A percentile compares a stretch with the other conserved stretches of the same genome.
These are phyloP conservation scores for Mormyrus lacerda DNA, from an alignment of 2,113 vertebrate species.

Conservation along the genomic window DNA sequence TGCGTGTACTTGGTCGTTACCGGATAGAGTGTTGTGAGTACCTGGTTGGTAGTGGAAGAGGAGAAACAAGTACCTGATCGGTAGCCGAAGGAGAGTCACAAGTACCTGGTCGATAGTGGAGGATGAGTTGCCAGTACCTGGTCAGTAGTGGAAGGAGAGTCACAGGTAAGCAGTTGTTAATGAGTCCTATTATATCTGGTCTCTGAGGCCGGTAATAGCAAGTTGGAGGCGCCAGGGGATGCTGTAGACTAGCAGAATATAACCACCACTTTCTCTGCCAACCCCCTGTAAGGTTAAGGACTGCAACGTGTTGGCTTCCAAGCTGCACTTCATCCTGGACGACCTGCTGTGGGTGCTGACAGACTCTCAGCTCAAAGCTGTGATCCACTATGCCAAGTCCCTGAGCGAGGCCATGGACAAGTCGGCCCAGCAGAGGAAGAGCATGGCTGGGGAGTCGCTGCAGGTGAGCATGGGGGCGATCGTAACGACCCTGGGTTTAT, in stretches of 20 bases:
- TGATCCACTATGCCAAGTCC: slow-evolving; percentile 93
- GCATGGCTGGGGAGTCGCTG: slow-evolving; percentile 56
- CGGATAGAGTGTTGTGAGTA: neutral
- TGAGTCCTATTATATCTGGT: neutral
- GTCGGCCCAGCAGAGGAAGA: slow-evolving; percentile 89
- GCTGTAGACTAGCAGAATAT: neutral
- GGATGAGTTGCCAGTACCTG: neutral
- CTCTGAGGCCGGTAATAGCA: neutral
- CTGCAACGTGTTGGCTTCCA: slow-evolving; percentile 90
- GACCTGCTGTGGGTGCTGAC: slow-evolving; percentile 97
- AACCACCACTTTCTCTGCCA: neutral
- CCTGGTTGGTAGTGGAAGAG: neutral
- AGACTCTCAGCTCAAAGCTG: slow-evolving; percentile 91
- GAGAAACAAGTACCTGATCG: neutral
- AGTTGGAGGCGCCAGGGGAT: neutral
- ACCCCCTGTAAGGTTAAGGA: slow-evolving; percentile 81
- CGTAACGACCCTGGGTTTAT: neutral
- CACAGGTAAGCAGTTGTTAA: neutral
- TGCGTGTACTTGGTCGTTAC: neutral
- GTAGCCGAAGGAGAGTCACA: neutral
- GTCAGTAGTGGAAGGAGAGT: neutral
- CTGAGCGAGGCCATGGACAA: slow-evolving; percentile 94
- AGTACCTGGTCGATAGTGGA: neutral
- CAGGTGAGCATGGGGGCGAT: slow-evolving; percentile 44
- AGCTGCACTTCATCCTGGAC: slow-evolving; percentile 90